Evolutionary conservation across 1,140 invertebrate genomes (phyloP).

Genomic region (Drosophila kurseongensis): DNA sequence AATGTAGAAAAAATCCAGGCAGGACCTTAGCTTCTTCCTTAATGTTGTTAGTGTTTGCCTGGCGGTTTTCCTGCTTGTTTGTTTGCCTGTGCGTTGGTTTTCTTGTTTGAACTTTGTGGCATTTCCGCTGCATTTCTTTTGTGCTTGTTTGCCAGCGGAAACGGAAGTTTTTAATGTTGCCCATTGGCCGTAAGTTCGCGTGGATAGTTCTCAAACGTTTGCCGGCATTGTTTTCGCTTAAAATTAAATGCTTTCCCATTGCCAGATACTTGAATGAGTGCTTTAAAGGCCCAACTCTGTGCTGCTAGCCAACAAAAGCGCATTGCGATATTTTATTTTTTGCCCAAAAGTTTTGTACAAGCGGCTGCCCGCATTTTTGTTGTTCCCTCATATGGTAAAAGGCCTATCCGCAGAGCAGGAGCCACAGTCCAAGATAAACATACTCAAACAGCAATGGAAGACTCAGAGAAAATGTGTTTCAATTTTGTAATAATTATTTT

Average conservation of each 20-base stretch:
- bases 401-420: conserved; percentile 52
- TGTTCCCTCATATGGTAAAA: conserved; percentile 63
- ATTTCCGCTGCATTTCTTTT: conserved; percentile 81
- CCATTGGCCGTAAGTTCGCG: conserved; percentile 65
- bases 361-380: conserved; percentile 73
- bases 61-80: conserved; percentile 64
- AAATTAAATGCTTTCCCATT: conserved; percentile 71
- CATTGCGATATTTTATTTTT: conserved; percentile 63
- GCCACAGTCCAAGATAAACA: conserved; percentile 71
- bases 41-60: conserved; percentile 78
- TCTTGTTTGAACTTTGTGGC: conserved; percentile 80
- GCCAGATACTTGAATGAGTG: conserved; percentile 45
- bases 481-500: too few relatives aligned
- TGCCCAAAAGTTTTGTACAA: conserved; percentile 47
- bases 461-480: background rate
- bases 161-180: conserved; percentile 82
- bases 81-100: conserved; percentile 43
- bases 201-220: conserved; percentile 26
- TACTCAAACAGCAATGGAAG: conserved; percentile 32
- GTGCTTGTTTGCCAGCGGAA: conserved; percentile 59
- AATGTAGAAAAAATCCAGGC: background rate
- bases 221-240: conserved; percentile 64
- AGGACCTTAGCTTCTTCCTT: conserved; percentile 41
- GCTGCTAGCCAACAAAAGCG: conserved; percentile 46
- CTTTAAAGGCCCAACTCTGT: conserved; percentile 49